Evolutionary conservation across 1,140 invertebrate genomes (phyloP).

Genomic region (Dysdera silvatica): DNA sequence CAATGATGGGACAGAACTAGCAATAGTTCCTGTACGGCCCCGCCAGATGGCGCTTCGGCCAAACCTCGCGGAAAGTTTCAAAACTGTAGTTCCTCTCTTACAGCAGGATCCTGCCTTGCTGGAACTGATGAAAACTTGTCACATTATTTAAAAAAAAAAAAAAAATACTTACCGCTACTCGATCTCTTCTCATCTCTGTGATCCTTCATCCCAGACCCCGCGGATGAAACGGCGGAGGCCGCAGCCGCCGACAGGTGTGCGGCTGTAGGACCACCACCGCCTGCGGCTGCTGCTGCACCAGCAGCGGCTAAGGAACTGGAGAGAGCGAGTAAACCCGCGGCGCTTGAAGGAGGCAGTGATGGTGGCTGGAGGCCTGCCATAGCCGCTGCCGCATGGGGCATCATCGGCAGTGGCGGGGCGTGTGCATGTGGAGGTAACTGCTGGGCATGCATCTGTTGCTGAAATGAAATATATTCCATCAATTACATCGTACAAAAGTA

Average conservation of each 20-base stretch:
- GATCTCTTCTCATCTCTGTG: conserved; percentile 33
- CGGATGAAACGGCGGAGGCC: conserved; percentile 11
- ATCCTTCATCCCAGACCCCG: conserved; percentile 27
- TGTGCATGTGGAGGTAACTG: conserved; percentile 62
- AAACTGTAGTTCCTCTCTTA: too few species aligned
- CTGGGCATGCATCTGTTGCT: conserved; percentile 87
- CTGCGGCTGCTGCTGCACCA: conserved; percentile 25
- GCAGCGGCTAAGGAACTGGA: conserved; percentile 33
- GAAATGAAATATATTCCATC: conserved; percentile 39
- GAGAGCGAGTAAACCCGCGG: conserved; percentile 42
- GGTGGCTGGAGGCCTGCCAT: conserved; percentile 35
- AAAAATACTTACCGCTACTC: conserved; percentile 19
- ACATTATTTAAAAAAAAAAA: neutral
- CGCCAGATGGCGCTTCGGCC: too few species aligned
- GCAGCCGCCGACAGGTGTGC: conserved; percentile 29
- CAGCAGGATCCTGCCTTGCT: too few species aligned
- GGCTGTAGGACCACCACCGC: too few species aligned
- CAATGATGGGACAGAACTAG: too few species aligned
- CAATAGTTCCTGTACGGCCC: too few species aligned
- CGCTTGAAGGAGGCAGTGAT: conserved; percentile 35
- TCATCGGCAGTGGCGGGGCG: conserved; percentile 58
- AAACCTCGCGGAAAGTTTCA: too few species aligned
- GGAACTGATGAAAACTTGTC: too few species aligned
- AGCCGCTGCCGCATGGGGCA: conserved; percentile 51
- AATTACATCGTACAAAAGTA: conserved; percentile 23